phyloP scores from a whole-genome alignment of 2,113 vertebrate species.

The Cyanistes caeruleus region DNA sequence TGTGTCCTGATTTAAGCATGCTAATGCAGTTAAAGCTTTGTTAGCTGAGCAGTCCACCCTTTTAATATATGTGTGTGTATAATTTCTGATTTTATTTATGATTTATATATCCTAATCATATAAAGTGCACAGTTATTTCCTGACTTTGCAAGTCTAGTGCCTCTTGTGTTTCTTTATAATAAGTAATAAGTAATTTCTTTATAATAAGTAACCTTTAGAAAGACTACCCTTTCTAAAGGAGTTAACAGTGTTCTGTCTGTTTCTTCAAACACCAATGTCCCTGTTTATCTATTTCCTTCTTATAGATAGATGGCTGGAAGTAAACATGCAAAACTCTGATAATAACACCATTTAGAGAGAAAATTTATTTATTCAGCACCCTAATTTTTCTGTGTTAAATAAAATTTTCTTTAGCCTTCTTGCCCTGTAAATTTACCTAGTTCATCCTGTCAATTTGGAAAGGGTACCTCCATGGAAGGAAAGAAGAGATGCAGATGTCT shows the following conservation, averaged over 20 bases:
- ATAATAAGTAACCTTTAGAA: background rate
- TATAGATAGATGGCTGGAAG: background rate
- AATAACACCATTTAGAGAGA: background rate
- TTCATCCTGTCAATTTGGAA: background rate
- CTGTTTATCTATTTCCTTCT: background rate
- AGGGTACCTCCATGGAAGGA: background rate
- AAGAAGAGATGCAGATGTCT: background rate
- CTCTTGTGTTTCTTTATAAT: background rate
- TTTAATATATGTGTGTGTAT: background rate
- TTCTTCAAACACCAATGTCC: background rate
- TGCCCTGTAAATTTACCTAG: fast-evolving
- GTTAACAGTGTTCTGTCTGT: background rate
- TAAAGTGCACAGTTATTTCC: background rate
- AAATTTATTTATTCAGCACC: background rate
- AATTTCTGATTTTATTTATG: background rate
- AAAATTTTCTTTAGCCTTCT: background rate
- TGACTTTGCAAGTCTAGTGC: background rate
- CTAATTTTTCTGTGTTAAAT: background rate
- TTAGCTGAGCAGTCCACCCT: background rate
- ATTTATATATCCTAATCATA: background rate
- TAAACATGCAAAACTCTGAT: background rate
- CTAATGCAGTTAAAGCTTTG: background rate
- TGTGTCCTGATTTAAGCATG: background rate
- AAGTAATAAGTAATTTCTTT: no score
- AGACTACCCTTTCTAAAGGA: background rate